Conservation (phyloP, 2,888 invertebrate species). For the Muscina levida region DNA sequence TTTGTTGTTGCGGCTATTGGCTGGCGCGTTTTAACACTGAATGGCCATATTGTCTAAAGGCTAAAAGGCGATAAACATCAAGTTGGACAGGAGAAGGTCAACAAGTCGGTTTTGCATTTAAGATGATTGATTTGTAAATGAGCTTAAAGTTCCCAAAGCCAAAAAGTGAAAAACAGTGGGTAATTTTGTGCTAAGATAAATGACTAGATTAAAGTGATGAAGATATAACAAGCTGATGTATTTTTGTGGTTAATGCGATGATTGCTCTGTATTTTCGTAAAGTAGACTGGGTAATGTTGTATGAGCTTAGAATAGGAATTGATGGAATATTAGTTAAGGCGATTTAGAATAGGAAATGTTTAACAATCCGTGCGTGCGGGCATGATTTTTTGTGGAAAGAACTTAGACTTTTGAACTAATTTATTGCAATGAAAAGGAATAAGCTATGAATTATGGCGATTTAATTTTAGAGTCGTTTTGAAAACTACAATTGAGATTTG, state of each 20-base stretch:
- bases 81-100: conserved; percentile 52
- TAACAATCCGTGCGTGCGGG: too few relatives aligned
- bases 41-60: conserved; percentile 12
- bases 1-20: conserved; percentile 2
- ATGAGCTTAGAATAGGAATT: too few relatives aligned
- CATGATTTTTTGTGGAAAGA: too few relatives aligned
- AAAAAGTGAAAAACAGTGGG: neutral
- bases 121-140: conserved; percentile 59
- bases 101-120: conserved; percentile 39
- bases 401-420: too few relatives aligned
- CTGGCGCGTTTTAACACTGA: neutral
- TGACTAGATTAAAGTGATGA: conserved; percentile 9
- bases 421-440: too few relatives aligned
- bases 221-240: conserved; percentile 3
- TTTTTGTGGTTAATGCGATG: conserved; percentile 38
- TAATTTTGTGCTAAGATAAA: neutral
- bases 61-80: conserved; percentile 40
- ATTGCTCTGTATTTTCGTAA: conserved; percentile 28
- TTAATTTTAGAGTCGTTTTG: too few relatives aligned
- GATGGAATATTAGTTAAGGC: too few relatives aligned
- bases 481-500: too few relatives aligned
- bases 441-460: too few relatives aligned
- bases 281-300: too few relatives aligned
- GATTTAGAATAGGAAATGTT: too few relatives aligned
- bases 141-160: conserved; percentile 29